Evolutionary conservation across 1,140 invertebrate species (phyloP).

Genomic region (Caenorhabditis brenneri): DNA sequence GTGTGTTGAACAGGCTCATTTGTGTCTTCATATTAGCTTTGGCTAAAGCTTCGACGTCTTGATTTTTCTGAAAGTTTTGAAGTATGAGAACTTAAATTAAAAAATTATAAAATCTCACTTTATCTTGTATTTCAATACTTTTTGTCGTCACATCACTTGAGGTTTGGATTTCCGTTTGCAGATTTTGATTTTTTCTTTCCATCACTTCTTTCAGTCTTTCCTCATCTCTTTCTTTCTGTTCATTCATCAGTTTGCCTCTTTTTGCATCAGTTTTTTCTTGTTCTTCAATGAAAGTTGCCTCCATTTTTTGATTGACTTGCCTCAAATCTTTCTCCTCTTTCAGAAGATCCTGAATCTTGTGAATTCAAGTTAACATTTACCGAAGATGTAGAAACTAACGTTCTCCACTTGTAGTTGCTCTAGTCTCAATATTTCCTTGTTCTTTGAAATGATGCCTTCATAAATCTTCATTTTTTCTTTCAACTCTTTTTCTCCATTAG

Average conservation of each 20-base stretch:
- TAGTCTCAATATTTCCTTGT: not conserved
- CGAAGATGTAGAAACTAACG: too few relatives aligned
- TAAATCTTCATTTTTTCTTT: not conserved
- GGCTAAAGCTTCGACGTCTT: not conserved
- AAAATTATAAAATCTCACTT: not conserved
- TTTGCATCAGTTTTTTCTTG: not conserved
- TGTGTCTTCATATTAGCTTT: too few relatives aligned
- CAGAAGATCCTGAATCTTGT: not conserved
- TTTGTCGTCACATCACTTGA: not conserved
- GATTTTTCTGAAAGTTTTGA: not conserved
- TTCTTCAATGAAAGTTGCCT: not conserved
- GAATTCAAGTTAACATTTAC: not conserved
- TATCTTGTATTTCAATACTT: not conserved
- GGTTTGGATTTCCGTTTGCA: not conserved
- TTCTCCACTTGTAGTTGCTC: not conserved
- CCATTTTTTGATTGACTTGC: not conserved
- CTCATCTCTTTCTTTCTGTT: not conserved
- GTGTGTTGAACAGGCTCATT: too few relatives aligned
- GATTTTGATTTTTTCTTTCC: not conserved
- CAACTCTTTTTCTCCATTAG: not conserved
- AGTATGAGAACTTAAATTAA: not conserved
- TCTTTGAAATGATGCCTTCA: not conserved
- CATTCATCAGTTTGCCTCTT: not conserved
- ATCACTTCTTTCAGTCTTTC: not conserved
- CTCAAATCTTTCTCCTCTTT: not conserved